Percentiles rank a stretch among this genome's conserved stretches.
Conservation (phyloP, 2,888 invertebrate genomes). For the Macropis europaea region DNA sequence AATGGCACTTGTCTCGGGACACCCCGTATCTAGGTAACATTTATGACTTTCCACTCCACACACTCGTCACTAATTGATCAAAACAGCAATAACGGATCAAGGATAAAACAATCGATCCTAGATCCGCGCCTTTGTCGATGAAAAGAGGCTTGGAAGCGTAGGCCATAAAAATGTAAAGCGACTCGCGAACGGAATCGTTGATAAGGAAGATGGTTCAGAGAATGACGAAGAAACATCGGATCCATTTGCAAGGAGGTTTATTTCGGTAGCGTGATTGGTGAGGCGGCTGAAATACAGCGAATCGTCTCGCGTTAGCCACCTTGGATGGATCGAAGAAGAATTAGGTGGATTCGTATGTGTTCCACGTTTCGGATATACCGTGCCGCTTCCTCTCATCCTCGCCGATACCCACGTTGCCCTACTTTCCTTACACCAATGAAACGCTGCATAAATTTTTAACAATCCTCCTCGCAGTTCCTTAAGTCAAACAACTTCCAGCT, state of each 20-base stretch:
- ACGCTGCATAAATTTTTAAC: slow-evolving; percentile 10
- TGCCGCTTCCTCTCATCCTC: background rate
- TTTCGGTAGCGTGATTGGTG: background rate
- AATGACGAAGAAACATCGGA: background rate
- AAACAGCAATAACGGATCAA: too few species aligned
- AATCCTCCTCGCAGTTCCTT: background rate
- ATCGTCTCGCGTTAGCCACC: background rate
- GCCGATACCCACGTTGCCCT: background rate
- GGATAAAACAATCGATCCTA: too few species aligned
- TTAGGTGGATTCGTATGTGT: slow-evolving; percentile 2
- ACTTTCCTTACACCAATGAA: background rate
- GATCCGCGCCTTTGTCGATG: too few species aligned
- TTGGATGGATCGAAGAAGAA: background rate
- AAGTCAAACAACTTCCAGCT: too few species aligned
- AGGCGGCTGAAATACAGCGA: background rate
- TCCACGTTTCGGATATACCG: slow-evolving; percentile 6
- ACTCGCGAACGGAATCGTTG: background rate
- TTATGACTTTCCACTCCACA: too few species aligned
- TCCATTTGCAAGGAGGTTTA: background rate
- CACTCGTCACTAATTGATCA: too few species aligned
- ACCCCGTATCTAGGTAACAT: too few species aligned
- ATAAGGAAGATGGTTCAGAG: background rate
- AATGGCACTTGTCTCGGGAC: too few species aligned
- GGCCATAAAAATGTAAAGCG: background rate
- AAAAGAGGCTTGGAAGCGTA: too few species aligned